Percentiles rank a stretch among this genome's conserved stretches.
These are phyloP conservation scores for Camponotus pennsylvanicus DNA, from an alignment of 1,140 invertebrate species.

Conservation along the genomic window DNA sequence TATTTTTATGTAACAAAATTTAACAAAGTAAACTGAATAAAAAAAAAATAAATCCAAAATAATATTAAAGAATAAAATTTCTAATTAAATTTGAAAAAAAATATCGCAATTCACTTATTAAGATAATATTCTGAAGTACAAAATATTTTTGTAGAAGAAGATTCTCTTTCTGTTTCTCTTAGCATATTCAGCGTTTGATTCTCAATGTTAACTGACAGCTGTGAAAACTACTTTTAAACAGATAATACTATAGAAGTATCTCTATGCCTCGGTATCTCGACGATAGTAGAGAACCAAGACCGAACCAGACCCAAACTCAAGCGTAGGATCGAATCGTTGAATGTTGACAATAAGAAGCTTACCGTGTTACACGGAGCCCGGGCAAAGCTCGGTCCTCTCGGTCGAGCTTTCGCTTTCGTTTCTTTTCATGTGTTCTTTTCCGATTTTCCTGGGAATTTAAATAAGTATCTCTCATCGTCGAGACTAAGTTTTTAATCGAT, in stretches of 20 bases:
- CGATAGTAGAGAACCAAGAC: background rate
- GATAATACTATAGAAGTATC: background rate
- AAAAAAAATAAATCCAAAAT: conserved; percentile 8
- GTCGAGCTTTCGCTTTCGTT: conserved; percentile 53
- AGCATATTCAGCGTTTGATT: background rate
- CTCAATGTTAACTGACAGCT: background rate
- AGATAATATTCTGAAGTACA: background rate
- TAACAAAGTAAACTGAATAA: background rate
- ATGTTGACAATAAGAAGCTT: conserved; percentile 67
- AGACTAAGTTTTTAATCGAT: background rate
- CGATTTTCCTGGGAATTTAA: conserved; percentile 53
- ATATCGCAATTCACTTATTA: background rate
- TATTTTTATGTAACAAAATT: background rate
- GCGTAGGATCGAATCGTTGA: conserved; percentile 5
- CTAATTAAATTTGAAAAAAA: background rate
- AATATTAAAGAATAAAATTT: background rate
- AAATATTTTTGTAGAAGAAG: background rate
- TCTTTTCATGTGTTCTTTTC: conserved; percentile 30
- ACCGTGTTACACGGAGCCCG: conserved; percentile 44
- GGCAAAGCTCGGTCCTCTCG: conserved; percentile 19
- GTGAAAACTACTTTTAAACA: background rate
- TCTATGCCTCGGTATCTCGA: background rate
- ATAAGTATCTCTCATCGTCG: conserved; percentile 6
- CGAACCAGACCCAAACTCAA: conserved; percentile 1
- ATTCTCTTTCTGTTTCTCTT: background rate